Evolutionary conservation across 2,888 invertebrate species (phyloP).

Genomic region (Amphipyra tragopoginis): DNA sequence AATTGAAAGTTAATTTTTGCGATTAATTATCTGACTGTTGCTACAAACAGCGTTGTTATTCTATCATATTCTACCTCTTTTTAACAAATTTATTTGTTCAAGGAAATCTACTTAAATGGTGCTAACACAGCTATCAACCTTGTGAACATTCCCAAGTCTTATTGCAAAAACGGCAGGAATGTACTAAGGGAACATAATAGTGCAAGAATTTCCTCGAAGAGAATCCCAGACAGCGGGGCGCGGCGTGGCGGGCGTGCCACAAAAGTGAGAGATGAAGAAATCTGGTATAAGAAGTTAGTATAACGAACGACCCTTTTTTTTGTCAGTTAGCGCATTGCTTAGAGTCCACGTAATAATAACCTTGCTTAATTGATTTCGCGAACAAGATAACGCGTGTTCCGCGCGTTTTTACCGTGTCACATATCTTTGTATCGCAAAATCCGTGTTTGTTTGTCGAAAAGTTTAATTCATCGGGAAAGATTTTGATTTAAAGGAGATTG

Average conservation of each 20-base stretch:
- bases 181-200: slow-evolving; percentile 16
- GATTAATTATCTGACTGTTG: no score
- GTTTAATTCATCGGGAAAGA: no score
- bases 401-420: no score
- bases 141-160: background rate
- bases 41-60: no score
- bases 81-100: background rate
- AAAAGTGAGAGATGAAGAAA: slow-evolving; percentile 37
- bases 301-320: slow-evolving; percentile 15
- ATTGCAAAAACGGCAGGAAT: slow-evolving; percentile 13
- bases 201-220: slow-evolving; percentile 17
- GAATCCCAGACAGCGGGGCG: slow-evolving; percentile 7
- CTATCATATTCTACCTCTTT: no score
- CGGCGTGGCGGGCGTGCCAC: background rate
- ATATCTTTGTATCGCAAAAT: background rate
- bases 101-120: no score
- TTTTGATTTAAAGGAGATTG: no score
- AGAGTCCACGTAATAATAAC: slow-evolving; percentile 13
- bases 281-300: slow-evolving; percentile 8
- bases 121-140: slow-evolving; percentile 15
- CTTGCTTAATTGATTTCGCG: background rate
- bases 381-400: background rate
- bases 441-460: background rate
- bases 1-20: background rate
- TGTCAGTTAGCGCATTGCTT: background rate